Conservation (phyloP, 1,140 invertebrate species). For the Drosophila azteca region DNA sequence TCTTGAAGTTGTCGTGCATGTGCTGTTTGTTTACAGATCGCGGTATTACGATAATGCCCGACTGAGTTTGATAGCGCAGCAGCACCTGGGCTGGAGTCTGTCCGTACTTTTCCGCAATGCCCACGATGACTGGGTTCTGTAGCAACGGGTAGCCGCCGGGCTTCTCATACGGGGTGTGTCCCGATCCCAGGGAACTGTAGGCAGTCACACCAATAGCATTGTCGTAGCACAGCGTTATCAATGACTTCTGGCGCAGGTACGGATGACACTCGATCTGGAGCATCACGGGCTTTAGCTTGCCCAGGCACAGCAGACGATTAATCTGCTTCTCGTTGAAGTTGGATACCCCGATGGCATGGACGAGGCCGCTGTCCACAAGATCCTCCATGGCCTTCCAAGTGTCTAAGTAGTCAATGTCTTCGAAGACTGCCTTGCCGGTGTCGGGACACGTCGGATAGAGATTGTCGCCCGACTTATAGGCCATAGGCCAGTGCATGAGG, state of each 20-base stretch:
- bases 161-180: constrained; percentile 83
- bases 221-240: constrained; percentile 89
- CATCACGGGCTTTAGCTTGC: constrained; percentile 89
- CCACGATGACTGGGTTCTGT: constrained; percentile 83
- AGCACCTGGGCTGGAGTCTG: constrained; percentile 89
- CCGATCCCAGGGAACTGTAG: constrained; percentile 91
- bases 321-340: constrained; percentile 96
- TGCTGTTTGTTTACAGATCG: constrained; percentile 89
- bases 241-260: constrained; percentile 91
- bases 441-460: constrained; percentile 84
- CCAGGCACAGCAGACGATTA: constrained; percentile 87
- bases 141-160: constrained; percentile 68
- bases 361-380: constrained; percentile 88
- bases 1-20: constrained; percentile 88
- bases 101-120: constrained; percentile 87
- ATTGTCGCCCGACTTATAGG: constrained; percentile 82
- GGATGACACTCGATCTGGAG: constrained; percentile 93
- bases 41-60: constrained; percentile 88
- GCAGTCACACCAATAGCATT: constrained; percentile 89
- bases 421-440: constrained; percentile 85
- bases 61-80: constrained; percentile 87
- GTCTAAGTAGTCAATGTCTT: constrained; percentile 90
- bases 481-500: constrained; percentile 91
- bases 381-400: constrained; percentile 96
- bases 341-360: constrained; percentile 93